A percentile compares a stretch with the other conserved stretches of the same genome.
phyloP scores from a whole-genome alignment of 2,888 invertebrate species.

The Eumerus sabulonum region DNA sequence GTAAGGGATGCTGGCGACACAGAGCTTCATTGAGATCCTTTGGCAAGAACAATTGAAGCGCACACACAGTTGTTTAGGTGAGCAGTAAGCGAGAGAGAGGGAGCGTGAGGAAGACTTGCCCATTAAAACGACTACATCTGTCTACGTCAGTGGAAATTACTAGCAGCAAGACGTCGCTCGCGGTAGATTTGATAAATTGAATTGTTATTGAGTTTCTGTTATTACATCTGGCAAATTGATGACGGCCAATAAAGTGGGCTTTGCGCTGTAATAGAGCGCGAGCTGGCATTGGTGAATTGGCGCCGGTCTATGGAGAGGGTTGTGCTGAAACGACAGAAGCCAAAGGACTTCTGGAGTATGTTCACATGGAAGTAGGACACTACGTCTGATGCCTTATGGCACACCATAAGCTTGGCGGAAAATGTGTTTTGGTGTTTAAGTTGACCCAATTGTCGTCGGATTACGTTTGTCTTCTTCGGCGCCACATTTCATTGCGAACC shows the following conservation, averaged over 20 bases:
- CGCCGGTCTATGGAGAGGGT: constrained; percentile 16
- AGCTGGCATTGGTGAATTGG: constrained; percentile 15
- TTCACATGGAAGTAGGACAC: too few relatives aligned
- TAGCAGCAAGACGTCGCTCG: constrained; percentile 56
- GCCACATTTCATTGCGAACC: too few relatives aligned
- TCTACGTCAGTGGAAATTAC: constrained; percentile 63
- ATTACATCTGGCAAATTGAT: constrained; percentile 67
- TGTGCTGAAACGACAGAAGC: too few relatives aligned
- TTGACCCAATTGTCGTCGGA: too few relatives aligned
- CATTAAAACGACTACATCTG: constrained; percentile 63
- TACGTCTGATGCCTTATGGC: too few relatives aligned
- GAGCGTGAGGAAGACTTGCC: too few relatives aligned
- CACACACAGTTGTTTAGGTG: constrained; percentile 22
- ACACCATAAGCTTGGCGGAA: too few relatives aligned
- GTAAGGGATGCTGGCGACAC: constrained; percentile 29
- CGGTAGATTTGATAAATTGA: constrained; percentile 68
- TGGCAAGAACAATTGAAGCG: constrained; percentile 21
- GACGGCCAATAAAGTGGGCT: constrained; percentile 62
- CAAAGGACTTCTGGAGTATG: too few relatives aligned
- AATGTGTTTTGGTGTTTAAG: too few relatives aligned
- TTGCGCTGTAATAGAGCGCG: constrained; percentile 33
- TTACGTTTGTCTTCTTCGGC: too few relatives aligned
- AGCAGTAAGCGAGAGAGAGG: constrained; percentile 44
- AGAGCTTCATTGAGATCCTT: too few relatives aligned
- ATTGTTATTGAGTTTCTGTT: constrained; percentile 65